Base-by-base conservation (phyloP, 2,888 invertebrate genomes). In the Parascotia fuliginaria region DNA sequence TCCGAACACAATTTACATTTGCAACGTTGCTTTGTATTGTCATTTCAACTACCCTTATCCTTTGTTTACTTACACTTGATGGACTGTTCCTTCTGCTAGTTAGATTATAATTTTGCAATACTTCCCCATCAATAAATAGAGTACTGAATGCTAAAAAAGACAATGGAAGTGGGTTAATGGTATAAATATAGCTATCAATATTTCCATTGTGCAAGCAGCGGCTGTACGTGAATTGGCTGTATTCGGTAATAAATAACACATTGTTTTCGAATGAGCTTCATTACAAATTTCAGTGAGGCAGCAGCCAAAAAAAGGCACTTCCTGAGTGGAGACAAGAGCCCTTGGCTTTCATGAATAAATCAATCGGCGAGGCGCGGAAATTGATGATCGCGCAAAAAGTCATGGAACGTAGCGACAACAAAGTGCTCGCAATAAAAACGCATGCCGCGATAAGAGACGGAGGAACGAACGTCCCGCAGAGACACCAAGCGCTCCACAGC, bases 281-380 rank as follows among this genome's bases (percentile, higher is more conserved):
- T 90, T 86, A 88, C 86, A 87, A 89, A 90, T 89, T 90, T 90
- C 85, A 89, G 86, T 74, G 67, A 73, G 79, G 78, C 75, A 73
- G 66, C 65, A 65, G 63, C 80, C 85, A 79, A 89, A 91, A 91
- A 90, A 90, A 86, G 78, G 67, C 79, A 88, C 87, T 91, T 91
- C 91, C 90, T 90, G 88, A 87, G 88, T 85, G 81, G 81, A 84
- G 81, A 81, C 85, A 83, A 79, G 80, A 75, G 73, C 61, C 60
- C 59, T 65, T 57, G 72, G 70, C 79, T 83, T 87, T 89, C 90
- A 91, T 92, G 91, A 91, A 92, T 91, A 92, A 92, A 91, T 89
- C 89, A 90, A 87, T 87, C 80, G 81, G 56, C 62, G 80, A 89
- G 88, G 90, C 91, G 91, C 87, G 91, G 91, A 91, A 90, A 91